Evolutionary conservation across 2,797 vertebrate species (phyloP).

Genomic region (Hippocampus kuda): DNA sequence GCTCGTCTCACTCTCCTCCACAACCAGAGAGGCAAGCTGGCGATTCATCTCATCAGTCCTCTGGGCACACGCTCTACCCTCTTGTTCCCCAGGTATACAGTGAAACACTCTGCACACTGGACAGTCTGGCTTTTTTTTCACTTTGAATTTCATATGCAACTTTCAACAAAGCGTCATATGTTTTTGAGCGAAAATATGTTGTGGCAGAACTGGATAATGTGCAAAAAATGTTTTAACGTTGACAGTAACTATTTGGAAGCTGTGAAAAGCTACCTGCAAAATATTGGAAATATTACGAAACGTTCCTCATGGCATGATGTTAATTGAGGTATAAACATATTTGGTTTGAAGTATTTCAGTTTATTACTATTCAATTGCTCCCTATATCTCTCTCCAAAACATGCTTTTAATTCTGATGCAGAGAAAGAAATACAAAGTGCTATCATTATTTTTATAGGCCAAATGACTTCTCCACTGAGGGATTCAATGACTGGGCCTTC

Average conservation of each 20-base stretch:
- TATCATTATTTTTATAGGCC: conserved; percentile 62
- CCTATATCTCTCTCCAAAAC: conserved; percentile 1
- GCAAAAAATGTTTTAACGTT: too few species aligned
- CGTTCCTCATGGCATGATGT: not conserved
- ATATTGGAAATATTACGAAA: not conserved
- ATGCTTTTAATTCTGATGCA: conserved; percentile 1
- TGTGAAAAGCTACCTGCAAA: not conserved
- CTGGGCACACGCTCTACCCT: conserved; percentile 89
- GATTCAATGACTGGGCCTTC: conserved; percentile 95
- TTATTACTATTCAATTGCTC: not conserved
- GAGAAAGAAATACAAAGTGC: not conserved
- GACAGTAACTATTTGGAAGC: not conserved
- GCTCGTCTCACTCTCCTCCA: conserved; percentile 87
- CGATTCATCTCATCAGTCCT: conserved; percentile 88
- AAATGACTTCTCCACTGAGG: conserved; percentile 85
- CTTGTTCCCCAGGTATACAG: conserved; percentile 80
- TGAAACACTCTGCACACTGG: conserved; percentile 18
- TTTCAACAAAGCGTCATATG: too few species aligned
- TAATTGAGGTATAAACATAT: not conserved
- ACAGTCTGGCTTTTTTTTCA: conserved; percentile 2
- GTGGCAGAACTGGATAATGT: too few species aligned
- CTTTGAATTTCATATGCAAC: conserved; percentile 8
- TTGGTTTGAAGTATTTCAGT: not conserved
- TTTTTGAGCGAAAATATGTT: not conserved
- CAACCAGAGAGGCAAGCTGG: conserved; percentile 87